phyloP scores from a whole-genome alignment of 2,113 vertebrate species.

The Scophthalmus maximus region DNA sequence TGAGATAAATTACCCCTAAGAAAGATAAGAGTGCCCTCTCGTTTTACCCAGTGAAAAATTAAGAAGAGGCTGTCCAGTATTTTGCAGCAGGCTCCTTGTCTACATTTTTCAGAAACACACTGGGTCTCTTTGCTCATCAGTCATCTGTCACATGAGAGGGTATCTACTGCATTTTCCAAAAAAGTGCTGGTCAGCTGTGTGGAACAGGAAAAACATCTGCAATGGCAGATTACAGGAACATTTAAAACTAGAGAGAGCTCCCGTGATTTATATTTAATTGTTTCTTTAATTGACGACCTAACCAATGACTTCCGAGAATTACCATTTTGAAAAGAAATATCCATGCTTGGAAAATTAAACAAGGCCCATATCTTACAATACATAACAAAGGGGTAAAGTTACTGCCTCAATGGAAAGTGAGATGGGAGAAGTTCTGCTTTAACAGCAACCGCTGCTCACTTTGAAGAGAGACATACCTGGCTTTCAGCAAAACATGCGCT shows the following conservation, averaged over 20 bases:
- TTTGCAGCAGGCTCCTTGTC: slow-evolving; percentile 21
- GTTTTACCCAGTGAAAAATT: slow-evolving; percentile 34
- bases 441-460: slow-evolving; percentile 39
- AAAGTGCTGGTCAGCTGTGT: not conserved
- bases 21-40: slow-evolving; percentile 24
- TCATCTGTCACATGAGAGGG: slow-evolving; percentile 30
- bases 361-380: slow-evolving; percentile 26
- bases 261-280: no score
- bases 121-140: slow-evolving; percentile 53
- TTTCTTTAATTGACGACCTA: slow-evolving; percentile 11
- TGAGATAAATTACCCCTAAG: slow-evolving; percentile 27
- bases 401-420: slow-evolving; percentile 38
- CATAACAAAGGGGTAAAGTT: slow-evolving; percentile 36
- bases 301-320: slow-evolving; percentile 28
- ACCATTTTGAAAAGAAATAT: slow-evolving; percentile 22
- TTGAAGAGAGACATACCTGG: slow-evolving; percentile 69
- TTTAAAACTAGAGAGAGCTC: slow-evolving; percentile 2
- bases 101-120: slow-evolving; percentile 25
- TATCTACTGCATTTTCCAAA: slow-evolving; percentile 14
- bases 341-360: slow-evolving; percentile 47
- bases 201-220: slow-evolving; percentile 16
- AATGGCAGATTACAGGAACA: slow-evolving; percentile 3
- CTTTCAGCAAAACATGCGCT: slow-evolving; percentile 71
- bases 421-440: slow-evolving; percentile 36
- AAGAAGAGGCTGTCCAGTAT: slow-evolving; percentile 24